phyloP scores from a whole-genome alignment of 2,888 invertebrate species.

The Erannis defoliaria region DNA sequence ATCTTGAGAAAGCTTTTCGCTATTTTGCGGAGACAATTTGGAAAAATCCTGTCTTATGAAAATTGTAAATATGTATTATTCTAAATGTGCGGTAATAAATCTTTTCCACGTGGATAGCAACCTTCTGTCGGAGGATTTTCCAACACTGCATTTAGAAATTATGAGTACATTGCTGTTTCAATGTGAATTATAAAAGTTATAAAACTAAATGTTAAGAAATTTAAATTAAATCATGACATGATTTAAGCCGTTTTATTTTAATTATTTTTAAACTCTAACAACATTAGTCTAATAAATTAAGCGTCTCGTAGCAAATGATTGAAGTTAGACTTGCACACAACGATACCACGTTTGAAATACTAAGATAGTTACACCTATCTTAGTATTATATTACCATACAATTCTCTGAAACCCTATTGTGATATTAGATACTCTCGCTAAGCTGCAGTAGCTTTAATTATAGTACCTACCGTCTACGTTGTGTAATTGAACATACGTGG shows the following conservation, averaged over 20 bases:
- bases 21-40: constrained; percentile 31
- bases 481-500: not conserved
- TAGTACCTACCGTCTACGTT: not conserved
- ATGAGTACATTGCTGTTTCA: too few relatives aligned
- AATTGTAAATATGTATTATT: constrained; percentile 24
- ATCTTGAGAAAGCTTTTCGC: constrained; percentile 28
- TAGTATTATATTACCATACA: not conserved
- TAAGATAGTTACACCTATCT: too few relatives aligned
- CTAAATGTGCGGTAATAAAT: not conserved
- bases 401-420: not conserved
- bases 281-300: too few relatives aligned
- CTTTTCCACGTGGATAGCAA: not conserved
- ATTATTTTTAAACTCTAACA: not conserved
- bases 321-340: not conserved
- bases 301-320: too few relatives aligned
- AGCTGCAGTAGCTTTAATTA: not conserved
- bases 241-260: not conserved
- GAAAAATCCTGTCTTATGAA: constrained; percentile 23
- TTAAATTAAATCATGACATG: not conserved
- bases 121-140: not conserved
- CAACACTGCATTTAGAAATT: not conserved
- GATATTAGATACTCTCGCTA: not conserved
- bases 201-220: not conserved
- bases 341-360: too few relatives aligned
- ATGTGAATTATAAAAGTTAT: too few relatives aligned